Percentiles rank a stretch among this genome's conserved stretches.
phyloP scores from a whole-genome alignment of 2,113 vertebrate genomes.

The Pao palembangensis region DNA sequence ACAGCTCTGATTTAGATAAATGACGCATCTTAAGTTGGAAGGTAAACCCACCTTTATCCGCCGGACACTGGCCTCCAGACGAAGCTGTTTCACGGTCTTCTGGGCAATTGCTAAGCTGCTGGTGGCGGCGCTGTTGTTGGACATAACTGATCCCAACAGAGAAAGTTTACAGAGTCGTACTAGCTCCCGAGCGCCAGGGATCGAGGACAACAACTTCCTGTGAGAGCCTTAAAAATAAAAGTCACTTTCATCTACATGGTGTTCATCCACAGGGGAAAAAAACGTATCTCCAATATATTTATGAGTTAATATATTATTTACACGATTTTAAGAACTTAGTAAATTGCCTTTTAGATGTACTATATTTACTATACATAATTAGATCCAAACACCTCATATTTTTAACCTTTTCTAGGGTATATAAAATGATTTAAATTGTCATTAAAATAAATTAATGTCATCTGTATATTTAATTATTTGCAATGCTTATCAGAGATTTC shows the following conservation, averaged over 20 bases:
- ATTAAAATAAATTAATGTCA: too few relatives aligned
- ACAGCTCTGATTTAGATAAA: too few relatives aligned
- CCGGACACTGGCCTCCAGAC: slow-evolving; percentile 59
- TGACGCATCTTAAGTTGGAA: neutral
- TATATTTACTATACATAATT: too few relatives aligned
- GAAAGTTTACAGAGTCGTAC: neutral
- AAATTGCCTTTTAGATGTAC: too few relatives aligned
- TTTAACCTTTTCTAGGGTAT: too few relatives aligned
- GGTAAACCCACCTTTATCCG: slow-evolving; percentile 46
- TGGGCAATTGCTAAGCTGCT: slow-evolving; percentile 55
- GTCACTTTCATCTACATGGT: neutral
- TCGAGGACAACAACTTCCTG: slow-evolving; percentile 12
- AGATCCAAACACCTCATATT: too few relatives aligned
- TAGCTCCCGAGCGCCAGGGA: neutral
- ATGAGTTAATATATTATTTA: too few relatives aligned
- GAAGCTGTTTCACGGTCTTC: slow-evolving; percentile 62
- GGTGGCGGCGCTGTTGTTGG: slow-evolving; percentile 50
- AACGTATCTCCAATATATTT: too few relatives aligned
- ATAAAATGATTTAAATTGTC: too few relatives aligned
- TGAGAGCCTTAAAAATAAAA: slow-evolving; percentile 43
- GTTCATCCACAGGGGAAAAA: neutral
- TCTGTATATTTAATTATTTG: too few relatives aligned
- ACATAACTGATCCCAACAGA: slow-evolving; percentile 38
- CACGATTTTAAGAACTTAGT: too few relatives aligned
- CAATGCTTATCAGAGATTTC: too few relatives aligned